Evolutionary conservation across 2,888 invertebrate species (phyloP), one percentile per base, ranked within the genome.

Genomic region (Oligia fasciuncula): DNA sequence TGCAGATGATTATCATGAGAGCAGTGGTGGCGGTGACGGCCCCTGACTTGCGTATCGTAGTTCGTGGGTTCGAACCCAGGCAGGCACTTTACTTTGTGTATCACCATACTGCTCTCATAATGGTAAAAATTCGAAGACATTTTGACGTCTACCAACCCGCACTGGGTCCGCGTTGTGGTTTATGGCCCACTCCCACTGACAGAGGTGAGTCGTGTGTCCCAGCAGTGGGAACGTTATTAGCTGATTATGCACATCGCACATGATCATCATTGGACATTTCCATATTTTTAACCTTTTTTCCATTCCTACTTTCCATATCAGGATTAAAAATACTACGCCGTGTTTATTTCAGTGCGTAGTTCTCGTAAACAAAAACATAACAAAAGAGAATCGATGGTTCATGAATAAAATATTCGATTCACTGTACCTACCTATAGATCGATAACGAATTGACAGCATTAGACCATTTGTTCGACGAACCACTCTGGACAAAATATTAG

Each of bases 321-420:
- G 6, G 19, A 19, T 54, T 35, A 19, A 0, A 78, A 62, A 70
- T 46, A 46, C 9, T 1, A 35, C 43, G 23, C 13, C 14, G 11
- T 13, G 23, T 49, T 40, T n/a, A 49, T 54, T 66, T 81, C 23
- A 66, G 17, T 43, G 1, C 57, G 43, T 57, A 35, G 8, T 19
- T 40, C 19, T 54, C 54, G 68, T 63, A 82, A 80, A 69, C 40
- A 81, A 80, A 80, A 67, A 68, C n/a, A 63, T 57, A 67, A 66
- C 54, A 57, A 81, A 60, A 46, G 1, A 14, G n/a, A 63, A 76
- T 82, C 82, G 62, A 65, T 65, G 35, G n/a, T 76, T 6, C 23
- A 69, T 80, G 82, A 69, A 80, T 80, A 80, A 82, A 82, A 76
- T 2, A 82, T 82, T 68, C 76, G 62, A 9, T 51, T 17, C 17